Conservation (phyloP, 2,113 vertebrate species). For the Lagopus leucura region DNA sequence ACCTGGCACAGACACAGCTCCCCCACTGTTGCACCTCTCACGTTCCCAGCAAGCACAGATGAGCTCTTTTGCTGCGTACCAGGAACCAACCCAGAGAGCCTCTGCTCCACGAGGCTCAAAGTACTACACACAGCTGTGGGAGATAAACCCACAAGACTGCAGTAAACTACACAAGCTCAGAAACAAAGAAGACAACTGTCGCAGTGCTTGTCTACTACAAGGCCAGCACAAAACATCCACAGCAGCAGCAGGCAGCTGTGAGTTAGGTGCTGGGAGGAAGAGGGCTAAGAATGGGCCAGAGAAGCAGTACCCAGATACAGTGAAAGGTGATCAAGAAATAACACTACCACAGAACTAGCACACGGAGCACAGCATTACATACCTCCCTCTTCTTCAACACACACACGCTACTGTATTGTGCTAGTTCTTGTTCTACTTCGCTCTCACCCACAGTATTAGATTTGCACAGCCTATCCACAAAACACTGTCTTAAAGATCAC, state of each 20-base stretch:
- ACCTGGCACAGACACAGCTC: background rate
- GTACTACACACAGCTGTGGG: background rate
- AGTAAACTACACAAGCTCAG: background rate
- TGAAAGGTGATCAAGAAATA: background rate
- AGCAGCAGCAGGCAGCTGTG: background rate
- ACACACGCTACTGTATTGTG: background rate
- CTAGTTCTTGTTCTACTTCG: background rate
- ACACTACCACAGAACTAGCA: background rate
- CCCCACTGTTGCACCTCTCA: background rate
- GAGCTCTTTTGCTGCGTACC: background rate
- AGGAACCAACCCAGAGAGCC: background rate
- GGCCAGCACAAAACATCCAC: background rate
- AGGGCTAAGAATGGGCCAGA: background rate
- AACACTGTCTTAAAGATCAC: background rate
- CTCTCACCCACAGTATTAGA: background rate
- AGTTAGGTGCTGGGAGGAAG: background rate
- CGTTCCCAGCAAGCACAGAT: background rate
- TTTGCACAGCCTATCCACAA: background rate
- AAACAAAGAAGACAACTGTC: background rate
- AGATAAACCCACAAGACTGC: background rate
- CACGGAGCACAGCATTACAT: background rate
- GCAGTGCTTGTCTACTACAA: rapidly evolving
- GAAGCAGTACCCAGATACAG: background rate
- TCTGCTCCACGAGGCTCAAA: background rate
- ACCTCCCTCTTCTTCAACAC: background rate